Evolutionary conservation across 2,888 invertebrate species (phyloP), one percentile per base, ranked within the genome.

Genomic region (Melieria picta): DNA sequence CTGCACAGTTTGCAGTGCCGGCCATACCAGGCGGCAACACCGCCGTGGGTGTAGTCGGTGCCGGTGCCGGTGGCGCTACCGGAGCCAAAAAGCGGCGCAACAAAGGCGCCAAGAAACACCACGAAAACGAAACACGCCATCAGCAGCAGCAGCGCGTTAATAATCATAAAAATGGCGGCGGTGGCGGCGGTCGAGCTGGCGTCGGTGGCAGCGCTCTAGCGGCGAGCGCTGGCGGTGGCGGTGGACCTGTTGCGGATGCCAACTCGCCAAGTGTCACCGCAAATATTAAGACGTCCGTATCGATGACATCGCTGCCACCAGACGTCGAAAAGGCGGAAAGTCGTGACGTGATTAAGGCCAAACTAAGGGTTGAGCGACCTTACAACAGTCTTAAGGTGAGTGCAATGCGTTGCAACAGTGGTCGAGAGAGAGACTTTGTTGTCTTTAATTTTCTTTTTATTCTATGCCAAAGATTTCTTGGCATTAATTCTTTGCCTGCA

Each of bases 291-390:
- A 82, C 83, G 67, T 87, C 87, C 45, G 77, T 86, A 77, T 95
- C 95, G 80, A 89, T 95, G 89, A 93, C 94, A 83, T 94, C 94
- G 82, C 89, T 95, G 87, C 90, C 92, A 80, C 92, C 91, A 81
- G 89, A 90, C 65, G 84, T 82, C 83, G 89, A 90, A 80, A 88
- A 88, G 79, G 83, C 85, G 76, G 87, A 88, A 72, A 87, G 87
- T 58, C 87, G 87, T 69, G 88, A 89, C 77, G 86, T 87, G 75
- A 89, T 84, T 84, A 88, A 86, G 77, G 89, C 84, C 84, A 88
- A 86, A 82, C 88, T 87, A 84, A 88, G 83, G 77, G 78, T 89
- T 80, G 93, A 93, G 87, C 90, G 94, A 84, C 93, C 93, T 65
- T 95, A 93, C 87, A 94, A 94, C 88, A 94, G 94, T 88, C 91